These are phyloP conservation scores for Passer domesticus DNA, from an alignment of 2,113 vertebrate species.

Conservation along the genomic window DNA sequence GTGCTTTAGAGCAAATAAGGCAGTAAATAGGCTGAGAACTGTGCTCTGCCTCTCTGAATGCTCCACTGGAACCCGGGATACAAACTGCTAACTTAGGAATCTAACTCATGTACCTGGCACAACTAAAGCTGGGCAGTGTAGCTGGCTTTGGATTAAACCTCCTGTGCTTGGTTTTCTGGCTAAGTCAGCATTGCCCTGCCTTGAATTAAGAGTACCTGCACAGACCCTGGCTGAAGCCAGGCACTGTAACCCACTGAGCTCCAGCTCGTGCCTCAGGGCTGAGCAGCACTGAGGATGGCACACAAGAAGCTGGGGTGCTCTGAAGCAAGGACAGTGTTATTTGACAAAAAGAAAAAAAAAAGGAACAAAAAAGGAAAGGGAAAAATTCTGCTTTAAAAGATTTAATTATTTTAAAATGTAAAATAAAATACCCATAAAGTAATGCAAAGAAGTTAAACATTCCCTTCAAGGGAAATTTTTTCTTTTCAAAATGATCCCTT, in stretches of 20 bases:
- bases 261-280: background rate
- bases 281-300: background rate
- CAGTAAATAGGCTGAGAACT: background rate
- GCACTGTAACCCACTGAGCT: background rate
- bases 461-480: constrained; percentile 14
- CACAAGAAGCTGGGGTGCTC: background rate
- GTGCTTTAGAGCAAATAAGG: background rate
- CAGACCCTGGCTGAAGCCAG: background rate
- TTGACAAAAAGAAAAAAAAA: background rate
- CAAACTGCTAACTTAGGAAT: background rate
- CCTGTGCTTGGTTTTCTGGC: background rate
- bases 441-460: background rate
- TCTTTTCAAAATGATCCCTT: constrained; percentile 47
- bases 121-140: background rate
- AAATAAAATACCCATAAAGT: constrained; percentile 31
- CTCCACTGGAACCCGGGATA: background rate
- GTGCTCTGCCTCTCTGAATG: background rate
- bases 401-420: constrained; percentile 4
- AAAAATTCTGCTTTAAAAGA: background rate
- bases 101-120: background rate
- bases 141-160: background rate
- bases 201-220: background rate
- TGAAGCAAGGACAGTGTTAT: background rate
- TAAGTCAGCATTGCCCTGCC: background rate
- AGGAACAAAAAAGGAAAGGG: background rate